A percentile compares a stretch with the other conserved stretches of the same genome.
Conservation (phyloP, 2,888 invertebrate genomes). For the Noctua janthe region DNA sequence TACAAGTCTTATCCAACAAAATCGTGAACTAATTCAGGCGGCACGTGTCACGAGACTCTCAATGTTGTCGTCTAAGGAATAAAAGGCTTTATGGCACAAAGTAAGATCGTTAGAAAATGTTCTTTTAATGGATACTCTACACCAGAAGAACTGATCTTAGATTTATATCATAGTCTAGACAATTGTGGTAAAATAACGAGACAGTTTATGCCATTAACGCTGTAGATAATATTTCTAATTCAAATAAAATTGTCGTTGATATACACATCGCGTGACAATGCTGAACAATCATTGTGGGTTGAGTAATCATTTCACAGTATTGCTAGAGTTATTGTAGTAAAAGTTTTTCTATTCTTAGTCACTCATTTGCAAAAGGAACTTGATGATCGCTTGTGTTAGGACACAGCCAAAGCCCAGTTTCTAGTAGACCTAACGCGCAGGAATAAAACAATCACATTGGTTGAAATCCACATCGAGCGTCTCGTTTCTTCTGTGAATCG, state of each 20-base stretch:
- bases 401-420: neutral
- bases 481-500: neutral
- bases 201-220: neutral
- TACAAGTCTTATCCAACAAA: neutral
- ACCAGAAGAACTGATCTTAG: neutral
- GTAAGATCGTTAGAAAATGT: neutral
- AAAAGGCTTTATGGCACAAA: neutral
- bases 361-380: too few relatives aligned
- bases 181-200: neutral
- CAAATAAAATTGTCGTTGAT: constrained; percentile 34
- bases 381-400: neutral
- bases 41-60: neutral
- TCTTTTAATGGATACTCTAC: neutral
- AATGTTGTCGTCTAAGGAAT: neutral
- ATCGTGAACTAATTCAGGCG: neutral
- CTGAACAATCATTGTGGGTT: constrained; percentile 9
- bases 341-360: neutral
- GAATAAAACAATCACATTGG: neutral
- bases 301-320: constrained; percentile 25
- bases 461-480: neutral
- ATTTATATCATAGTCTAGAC: neutral
- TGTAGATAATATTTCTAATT: constrained; percentile 16
- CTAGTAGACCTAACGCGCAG: too few relatives aligned
- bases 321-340: neutral
- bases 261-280: constrained; percentile 40